Evolutionary conservation across 2,113 vertebrate species (phyloP).

Genomic region (Rhabdomys dilectus): DNA sequence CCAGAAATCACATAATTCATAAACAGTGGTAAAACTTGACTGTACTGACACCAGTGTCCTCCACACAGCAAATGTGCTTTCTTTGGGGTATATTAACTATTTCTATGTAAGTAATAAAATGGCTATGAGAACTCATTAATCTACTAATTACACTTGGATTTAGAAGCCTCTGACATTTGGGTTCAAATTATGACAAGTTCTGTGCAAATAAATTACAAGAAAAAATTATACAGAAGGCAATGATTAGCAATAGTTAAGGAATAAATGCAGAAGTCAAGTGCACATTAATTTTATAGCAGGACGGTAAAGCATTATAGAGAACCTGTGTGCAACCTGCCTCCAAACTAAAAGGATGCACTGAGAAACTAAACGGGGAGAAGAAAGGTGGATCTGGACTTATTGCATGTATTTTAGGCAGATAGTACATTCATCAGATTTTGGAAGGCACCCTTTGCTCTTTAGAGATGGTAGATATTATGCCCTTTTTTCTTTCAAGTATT

Average conservation of each 20-base stretch:
- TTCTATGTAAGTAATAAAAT: constrained; percentile 27
- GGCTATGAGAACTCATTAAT: constrained; percentile 75
- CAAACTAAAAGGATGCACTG: background rate
- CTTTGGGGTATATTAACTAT: background rate
- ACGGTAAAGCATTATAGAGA: background rate
- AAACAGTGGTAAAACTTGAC: background rate
- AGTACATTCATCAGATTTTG: background rate
- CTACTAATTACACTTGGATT: constrained; percentile 78
- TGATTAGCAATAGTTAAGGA: background rate
- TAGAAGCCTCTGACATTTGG: constrained; percentile 75
- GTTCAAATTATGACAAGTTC: background rate
- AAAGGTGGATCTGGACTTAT: background rate
- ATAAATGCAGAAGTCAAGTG: background rate
- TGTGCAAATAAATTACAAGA: constrained; percentile 30
- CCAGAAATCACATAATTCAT: constrained; percentile 23
- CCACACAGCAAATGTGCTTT: background rate
- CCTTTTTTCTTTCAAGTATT: background rate
- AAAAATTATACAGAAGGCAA: background rate
- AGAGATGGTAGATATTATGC: background rate
- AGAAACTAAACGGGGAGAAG: background rate
- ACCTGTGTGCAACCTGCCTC: background rate
- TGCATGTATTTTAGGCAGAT: background rate
- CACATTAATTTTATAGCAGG: background rate
- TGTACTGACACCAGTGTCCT: background rate
- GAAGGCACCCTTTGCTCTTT: background rate